Conservation (phyloP, 35 echinoderm and acorn worm genomes). For the Acanthaster planci region DNA sequence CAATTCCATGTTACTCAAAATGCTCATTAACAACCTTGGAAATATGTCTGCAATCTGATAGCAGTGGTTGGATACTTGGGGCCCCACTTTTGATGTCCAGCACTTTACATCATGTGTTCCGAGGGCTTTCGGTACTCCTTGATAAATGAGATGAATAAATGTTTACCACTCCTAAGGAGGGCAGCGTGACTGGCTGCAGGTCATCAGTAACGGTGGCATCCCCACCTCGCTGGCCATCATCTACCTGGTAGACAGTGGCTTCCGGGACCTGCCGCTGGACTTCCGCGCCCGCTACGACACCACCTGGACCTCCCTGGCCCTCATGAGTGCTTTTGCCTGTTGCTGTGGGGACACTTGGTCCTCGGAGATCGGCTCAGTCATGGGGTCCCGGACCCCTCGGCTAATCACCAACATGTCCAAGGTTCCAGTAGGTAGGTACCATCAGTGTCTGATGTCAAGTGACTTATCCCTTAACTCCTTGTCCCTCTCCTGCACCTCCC, state of each 20-base stretch:
- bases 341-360: constrained; percentile 90
- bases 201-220: constrained; percentile 86
- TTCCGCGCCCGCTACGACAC: constrained; percentile 69
- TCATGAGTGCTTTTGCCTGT: constrained; percentile 75
- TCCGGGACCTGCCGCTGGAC: constrained; percentile 56
- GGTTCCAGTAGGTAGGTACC: constrained; percentile 77
- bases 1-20: no score
- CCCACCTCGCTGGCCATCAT: constrained; percentile 56
- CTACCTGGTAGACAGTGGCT: constrained; percentile 72
- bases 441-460: no score
- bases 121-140: no score
- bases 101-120: no score
- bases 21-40: no score
- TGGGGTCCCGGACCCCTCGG: constrained; percentile 49
- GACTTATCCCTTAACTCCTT: no score
- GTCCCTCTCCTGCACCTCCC: no score
- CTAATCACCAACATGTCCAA: constrained; percentile 71
- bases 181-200: constrained; percentile 86
- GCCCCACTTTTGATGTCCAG: no score
- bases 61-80: no score
- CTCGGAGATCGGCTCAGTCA: constrained; percentile 86
- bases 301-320: constrained; percentile 72
- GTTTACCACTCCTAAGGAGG: constrained; percentile 63
- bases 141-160: no score
- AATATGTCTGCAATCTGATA: no score